These are phyloP conservation scores for Megaptera novaeangliae DNA, from an alignment of 2,113 vertebrate genomes.

Conservation along the genomic window DNA sequence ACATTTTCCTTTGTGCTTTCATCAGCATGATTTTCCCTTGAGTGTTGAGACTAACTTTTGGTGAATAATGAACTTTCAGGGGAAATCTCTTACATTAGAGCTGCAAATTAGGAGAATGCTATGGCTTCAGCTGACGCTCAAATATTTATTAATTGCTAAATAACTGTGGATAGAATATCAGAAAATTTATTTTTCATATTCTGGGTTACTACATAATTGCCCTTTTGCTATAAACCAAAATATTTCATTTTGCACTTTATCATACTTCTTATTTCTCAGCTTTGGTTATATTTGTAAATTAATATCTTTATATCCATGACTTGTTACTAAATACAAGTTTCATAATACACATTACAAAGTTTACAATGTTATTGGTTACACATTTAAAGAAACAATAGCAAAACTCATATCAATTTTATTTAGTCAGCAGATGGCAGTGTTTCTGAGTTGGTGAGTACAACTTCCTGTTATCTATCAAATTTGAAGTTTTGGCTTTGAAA, in stretches of 20 bases:
- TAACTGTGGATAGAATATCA: neutral
- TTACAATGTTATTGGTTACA: neutral
- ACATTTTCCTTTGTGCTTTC: neutral
- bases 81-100: neutral
- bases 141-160: neutral
- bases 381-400: neutral
- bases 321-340: neutral
- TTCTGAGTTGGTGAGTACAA: constrained; percentile 30
- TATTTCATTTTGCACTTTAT: neutral
- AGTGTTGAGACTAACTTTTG: neutral
- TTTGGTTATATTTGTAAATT: neutral
- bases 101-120: neutral
- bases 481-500: neutral
- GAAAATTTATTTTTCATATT: neutral
- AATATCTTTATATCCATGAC: neutral
- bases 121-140: neutral
- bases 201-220: neutral
- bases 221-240: neutral
- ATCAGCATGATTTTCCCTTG: neutral
- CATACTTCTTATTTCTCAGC: neutral
- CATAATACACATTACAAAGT: neutral
- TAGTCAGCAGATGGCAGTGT: constrained; percentile 52
- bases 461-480: neutral
- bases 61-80: neutral
- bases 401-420: neutral